Evolutionary conservation across 2,113 vertebrate species (phyloP).

Genomic region (Caranx melampygus): DNA sequence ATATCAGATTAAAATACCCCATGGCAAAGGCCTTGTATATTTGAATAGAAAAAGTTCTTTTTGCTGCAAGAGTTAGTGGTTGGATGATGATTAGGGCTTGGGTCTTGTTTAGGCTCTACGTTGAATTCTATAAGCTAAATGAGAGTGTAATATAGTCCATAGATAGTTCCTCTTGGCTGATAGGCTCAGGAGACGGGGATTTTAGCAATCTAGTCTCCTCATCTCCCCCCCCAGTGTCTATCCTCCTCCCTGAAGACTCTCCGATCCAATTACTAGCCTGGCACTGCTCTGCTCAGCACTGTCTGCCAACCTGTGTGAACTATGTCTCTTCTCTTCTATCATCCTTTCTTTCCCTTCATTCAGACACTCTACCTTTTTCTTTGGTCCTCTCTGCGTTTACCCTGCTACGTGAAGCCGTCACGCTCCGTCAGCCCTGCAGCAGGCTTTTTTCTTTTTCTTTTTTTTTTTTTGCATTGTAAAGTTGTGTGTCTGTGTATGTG

Average conservation of each 20-base stretch:
- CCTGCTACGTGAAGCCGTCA: constrained; percentile 46
- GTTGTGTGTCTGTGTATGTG: constrained; percentile 55
- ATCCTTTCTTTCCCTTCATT: constrained; percentile 41
- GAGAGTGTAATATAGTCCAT: constrained; percentile 50
- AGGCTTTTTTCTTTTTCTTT: not conserved
- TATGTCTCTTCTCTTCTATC: constrained; percentile 49
- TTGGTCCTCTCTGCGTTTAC: constrained; percentile 49
- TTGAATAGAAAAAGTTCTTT: constrained; percentile 41
- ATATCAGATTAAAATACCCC: constrained; percentile 69
- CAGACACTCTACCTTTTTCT: constrained; percentile 62
- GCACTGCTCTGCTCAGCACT: constrained; percentile 65
- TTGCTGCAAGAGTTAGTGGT: constrained; percentile 1
- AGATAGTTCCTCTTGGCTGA: constrained; percentile 49
- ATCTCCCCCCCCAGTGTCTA: constrained; percentile 38
- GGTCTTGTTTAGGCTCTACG: constrained; percentile 43
- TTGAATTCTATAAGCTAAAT: constrained; percentile 64
- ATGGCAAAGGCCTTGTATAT: constrained; percentile 47
- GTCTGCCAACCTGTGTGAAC: constrained; percentile 67
- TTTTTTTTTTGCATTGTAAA: constrained; percentile 48
- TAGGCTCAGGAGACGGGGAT: constrained; percentile 64
- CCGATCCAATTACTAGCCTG: constrained; percentile 76
- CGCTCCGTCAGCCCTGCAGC: constrained; percentile 50
- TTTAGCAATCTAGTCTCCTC: constrained; percentile 58
- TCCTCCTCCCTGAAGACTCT: constrained; percentile 64
- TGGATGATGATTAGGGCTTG: constrained; percentile 51